Evolutionary conservation across 2,113 vertebrate genomes (phyloP), one percentile per base, ranked within the genome.

Genomic region (Microcebus ravelobensis): DNA sequence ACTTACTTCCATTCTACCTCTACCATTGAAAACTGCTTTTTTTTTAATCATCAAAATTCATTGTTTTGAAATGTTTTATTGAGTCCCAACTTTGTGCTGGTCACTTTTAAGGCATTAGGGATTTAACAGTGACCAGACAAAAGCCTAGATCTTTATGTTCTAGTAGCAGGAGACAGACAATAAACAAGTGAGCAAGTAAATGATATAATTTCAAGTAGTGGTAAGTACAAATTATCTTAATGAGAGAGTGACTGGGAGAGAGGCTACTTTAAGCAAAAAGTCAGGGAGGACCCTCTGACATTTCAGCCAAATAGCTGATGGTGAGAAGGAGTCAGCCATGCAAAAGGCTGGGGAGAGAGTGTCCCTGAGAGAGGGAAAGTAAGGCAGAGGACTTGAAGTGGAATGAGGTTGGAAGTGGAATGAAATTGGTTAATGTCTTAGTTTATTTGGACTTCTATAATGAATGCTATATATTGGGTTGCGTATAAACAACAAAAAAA

Each of bases 11-110:
- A 84, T n/a, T 3, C 21, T n/a, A 52, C 15, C 6, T 18, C 25
- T 63, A 36, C 7, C 18, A 70, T n/a, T 91, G 74, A 93, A 93
- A 91, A 86, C 25, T 77, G 48, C 39, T 82, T 91, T 95, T 14
- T 14, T 90, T 92, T 14, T 7, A 87, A 34, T 93, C 55, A 84
- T 91, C 13, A 86, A 70, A 77, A 50, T 79, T 71, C 34, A 52
- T 94, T 94, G 88, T 96, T 93, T 94, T 86, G 61, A 86, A 95
- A 52, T 90, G 34, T 85, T 83, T 87, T 85, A 34, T 80, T 91
- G 77, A 80, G 20, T 85, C 61, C 57, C 63, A 89, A 12, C 52
- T 88, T 91, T 81, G 65, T 94, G 42, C 50, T 85, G 42, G 20
- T 52, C n/a, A 63, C 2, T 84, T 89, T 65, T 95, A 12, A 85